phyloP scores from a whole-genome alignment of 1,140 invertebrate genomes.

The Zaprionus nigranus region DNA sequence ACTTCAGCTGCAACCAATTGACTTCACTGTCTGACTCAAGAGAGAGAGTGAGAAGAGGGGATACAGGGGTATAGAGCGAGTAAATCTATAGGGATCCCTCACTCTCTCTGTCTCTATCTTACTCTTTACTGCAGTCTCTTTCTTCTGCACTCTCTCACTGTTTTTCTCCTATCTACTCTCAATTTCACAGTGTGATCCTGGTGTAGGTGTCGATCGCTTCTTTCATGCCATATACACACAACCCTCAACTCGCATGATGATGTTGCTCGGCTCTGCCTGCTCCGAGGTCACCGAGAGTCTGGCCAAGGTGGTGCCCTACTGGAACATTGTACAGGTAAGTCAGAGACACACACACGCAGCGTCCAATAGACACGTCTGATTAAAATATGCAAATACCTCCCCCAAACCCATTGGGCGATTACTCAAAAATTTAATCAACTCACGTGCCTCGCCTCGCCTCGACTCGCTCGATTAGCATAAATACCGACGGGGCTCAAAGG shows the following conservation, averaged over 20 bases:
- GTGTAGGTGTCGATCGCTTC: slow-evolving; percentile 94
- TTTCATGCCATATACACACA: slow-evolving; percentile 95
- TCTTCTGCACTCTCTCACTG: background rate
- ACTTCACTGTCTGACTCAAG: background rate
- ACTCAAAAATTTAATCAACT: slow-evolving; percentile 83
- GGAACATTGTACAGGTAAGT: slow-evolving; percentile 95
- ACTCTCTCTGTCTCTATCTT: background rate
- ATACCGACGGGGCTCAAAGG: slow-evolving; percentile 59
- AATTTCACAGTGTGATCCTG: slow-evolving; percentile 92
- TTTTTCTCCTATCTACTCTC: background rate
- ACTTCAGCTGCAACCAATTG: slow-evolving; percentile 14
- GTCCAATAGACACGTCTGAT: slow-evolving; percentile 23
- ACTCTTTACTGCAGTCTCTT: background rate
- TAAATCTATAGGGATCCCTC: no score
- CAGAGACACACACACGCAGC: background rate
- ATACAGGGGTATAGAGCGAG: no score
- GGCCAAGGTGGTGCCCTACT: slow-evolving; percentile 95
- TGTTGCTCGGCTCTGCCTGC: slow-evolving; percentile 93
- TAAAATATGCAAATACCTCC: slow-evolving; percentile 52
- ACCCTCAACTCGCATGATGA: slow-evolving; percentile 89
- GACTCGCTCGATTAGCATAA: slow-evolving; percentile 72
- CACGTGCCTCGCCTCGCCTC: slow-evolving; percentile 56
- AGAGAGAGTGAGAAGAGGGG: no score
- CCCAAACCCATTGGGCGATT: slow-evolving; percentile 48
- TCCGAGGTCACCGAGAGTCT: slow-evolving; percentile 95